A percentile compares a stretch with the other conserved stretches of the same genome.
phyloP scores from a whole-genome alignment of 1,140 invertebrate genomes.

The Drosophila paulistorum region DNA sequence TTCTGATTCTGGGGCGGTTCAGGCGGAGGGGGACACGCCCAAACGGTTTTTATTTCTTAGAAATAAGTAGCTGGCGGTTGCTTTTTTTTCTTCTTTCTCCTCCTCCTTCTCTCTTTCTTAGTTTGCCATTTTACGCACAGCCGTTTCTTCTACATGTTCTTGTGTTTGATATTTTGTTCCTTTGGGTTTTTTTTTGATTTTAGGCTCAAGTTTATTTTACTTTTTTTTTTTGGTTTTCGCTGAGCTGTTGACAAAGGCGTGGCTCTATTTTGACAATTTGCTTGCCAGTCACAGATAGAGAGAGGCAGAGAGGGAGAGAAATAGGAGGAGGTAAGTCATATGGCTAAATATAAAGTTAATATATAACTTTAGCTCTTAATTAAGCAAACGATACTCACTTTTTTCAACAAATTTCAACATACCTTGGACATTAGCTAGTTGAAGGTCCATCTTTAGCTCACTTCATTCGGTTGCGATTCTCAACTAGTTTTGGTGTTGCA shows the following conservation, averaged over 20 bases:
- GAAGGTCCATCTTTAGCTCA: no score
- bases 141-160: not conserved
- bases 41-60: conserved; percentile 78
- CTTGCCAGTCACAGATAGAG: not conserved
- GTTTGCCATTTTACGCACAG: conserved; percentile 40
- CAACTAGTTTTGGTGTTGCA: no score
- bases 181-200: not conserved
- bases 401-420: no score
- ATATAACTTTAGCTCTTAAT: no score
- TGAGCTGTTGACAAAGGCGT: conserved; percentile 10
- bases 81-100: conserved; percentile 34
- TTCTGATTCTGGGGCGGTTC: conserved; percentile 53
- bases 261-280: conserved; percentile 7
- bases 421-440: no score
- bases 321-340: not conserved
- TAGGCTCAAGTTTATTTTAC: conserved; percentile 12
- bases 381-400: no score
- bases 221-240: conserved; percentile 5
- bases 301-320: not conserved
- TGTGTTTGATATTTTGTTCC: not conserved
- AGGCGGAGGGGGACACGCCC: conserved; percentile 69
- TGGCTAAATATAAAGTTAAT: no score
- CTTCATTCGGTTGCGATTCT: no score
- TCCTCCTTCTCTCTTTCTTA: conserved; percentile 6
- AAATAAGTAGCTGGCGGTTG: conserved; percentile 65